phyloP scores from a whole-genome alignment of 2,888 invertebrate species.

The Ischnus inquisitorius region DNA sequence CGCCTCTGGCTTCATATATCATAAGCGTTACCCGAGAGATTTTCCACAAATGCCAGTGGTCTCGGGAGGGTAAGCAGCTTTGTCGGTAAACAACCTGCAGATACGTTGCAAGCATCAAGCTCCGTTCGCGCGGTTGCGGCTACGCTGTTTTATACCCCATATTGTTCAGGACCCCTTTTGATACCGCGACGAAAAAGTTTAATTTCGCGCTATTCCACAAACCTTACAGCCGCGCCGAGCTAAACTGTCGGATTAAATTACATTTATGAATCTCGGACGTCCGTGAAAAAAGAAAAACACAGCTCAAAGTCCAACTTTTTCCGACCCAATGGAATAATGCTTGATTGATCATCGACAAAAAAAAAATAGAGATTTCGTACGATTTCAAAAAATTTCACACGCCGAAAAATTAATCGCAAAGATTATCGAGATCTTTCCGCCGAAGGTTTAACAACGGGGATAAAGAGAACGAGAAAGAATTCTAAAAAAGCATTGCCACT shows the following conservation, averaged over 20 bases:
- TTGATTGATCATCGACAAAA: slow-evolving; percentile 3
- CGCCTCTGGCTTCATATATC: slow-evolving; percentile 10
- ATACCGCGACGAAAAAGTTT: slow-evolving; percentile 39
- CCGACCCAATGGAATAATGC: not conserved
- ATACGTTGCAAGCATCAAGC: not conserved
- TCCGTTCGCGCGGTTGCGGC: not conserved
- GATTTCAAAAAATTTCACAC: not conserved
- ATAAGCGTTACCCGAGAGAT: slow-evolving; percentile 25
- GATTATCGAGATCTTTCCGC: not conserved
- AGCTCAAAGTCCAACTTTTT: not conserved
- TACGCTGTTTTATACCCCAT: slow-evolving; percentile 27
- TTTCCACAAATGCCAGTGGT: slow-evolving; percentile 44
- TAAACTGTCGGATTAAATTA: not conserved
- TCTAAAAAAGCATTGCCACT: not conserved
- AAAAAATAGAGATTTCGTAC: not conserved
- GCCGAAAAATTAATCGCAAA: not conserved
- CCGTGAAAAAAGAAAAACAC: too few relatives aligned
- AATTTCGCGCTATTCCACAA: slow-evolving; percentile 27
- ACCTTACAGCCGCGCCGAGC: slow-evolving; percentile 1
- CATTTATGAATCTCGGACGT: slow-evolving; percentile 16
- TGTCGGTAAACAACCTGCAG: slow-evolving; percentile 25
- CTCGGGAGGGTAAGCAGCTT: slow-evolving; percentile 48
- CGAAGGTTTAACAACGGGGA: too few relatives aligned
- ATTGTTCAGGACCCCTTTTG: slow-evolving; percentile 39
- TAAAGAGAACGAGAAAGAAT: not conserved